Evolutionary conservation across 1,140 invertebrate species (phyloP).

Genomic region (Ooceraea biroi): DNA sequence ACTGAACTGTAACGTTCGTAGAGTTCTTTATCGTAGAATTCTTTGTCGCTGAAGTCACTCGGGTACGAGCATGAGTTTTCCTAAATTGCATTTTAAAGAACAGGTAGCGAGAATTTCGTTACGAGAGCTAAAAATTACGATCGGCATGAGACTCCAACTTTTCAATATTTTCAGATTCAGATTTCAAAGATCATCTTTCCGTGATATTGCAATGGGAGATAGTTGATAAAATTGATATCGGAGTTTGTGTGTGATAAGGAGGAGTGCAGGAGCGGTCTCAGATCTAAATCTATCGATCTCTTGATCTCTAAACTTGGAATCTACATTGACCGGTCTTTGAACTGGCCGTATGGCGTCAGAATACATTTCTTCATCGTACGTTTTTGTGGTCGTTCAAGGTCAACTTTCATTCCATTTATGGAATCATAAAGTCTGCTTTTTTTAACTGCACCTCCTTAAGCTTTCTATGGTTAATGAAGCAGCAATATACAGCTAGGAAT

Average conservation of each 20-base stretch:
- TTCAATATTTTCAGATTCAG: neutral
- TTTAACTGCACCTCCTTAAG: conserved; percentile 11
- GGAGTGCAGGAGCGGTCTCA: too few relatives aligned
- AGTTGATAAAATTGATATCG: too few relatives aligned
- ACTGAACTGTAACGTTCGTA: neutral
- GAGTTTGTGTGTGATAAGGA: too few relatives aligned
- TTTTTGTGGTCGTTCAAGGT: conserved; percentile 45
- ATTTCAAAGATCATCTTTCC: neutral
- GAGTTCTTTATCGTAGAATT: too few relatives aligned
- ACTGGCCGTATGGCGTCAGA: conserved; percentile 26
- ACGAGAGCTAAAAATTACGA: neutral
- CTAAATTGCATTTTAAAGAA: too few relatives aligned
- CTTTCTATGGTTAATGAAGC: conserved; percentile 41
- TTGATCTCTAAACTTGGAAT: neutral
- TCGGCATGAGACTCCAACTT: neutral
- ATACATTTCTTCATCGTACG: conserved; percentile 37
- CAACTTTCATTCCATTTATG: conserved; percentile 55
- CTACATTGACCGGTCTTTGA: conserved; percentile 29
- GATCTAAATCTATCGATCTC: conserved; percentile 31
- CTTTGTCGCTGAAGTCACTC: too few relatives aligned
- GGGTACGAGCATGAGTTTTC: too few relatives aligned
- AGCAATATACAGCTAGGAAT: neutral
- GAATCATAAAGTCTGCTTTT: neutral
- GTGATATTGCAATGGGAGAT: too few relatives aligned
- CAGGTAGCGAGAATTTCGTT: too few relatives aligned